Base-by-base conservation (phyloP, 2,888 invertebrate genomes). In the Eumerus sabulonum region DNA sequence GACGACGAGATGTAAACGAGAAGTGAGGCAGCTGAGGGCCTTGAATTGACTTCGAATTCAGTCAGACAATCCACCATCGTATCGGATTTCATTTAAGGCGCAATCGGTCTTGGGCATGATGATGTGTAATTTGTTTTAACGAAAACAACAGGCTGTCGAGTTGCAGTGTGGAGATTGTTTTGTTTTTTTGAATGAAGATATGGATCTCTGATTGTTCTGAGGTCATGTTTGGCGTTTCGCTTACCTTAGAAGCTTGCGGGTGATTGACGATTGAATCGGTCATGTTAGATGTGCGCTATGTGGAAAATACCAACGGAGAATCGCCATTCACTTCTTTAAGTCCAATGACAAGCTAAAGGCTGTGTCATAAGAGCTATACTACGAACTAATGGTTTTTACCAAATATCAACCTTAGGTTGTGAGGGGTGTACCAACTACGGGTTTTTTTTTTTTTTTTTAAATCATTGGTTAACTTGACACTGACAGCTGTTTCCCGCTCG, bases 111-210 rank as follows among this genome's bases (percentile, higher is more conserved):
- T 79, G 73, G 63, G 77, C 74, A 64, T 68, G 54, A 64, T 68
- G 54, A 74, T 68, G 64, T 74, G 59, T 70, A 74, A 74, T 74
- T 74, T 79, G 74, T 64, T 68, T 59, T 68, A 77, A 67, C 67
- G 40, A 40, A 11, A 40, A 40, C n/a, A 40, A 27, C 27, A 47
- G 66, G 56, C 56, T 27, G 27, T 27, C 27, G 27, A 7, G 7
- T 7, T 27, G 27, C 7, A 27, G 27, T 27, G 27, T 27, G 9
- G 36, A 57, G 73, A 73, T 67, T 73, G 54, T 59, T 62, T 63
- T 73, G 53, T 62, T 36, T 12, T 40, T 45, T 36, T 48, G 5
- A 44, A 54, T 27, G 40, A 16, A 60, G 76, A 72, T 76, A 66
- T 48, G 50, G 59, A 77, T 77, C 66, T 66, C 56, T 17, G 56